phyloP scores from a whole-genome alignment of 2,797 vertebrate species.

The Phoebastria nigripes region DNA sequence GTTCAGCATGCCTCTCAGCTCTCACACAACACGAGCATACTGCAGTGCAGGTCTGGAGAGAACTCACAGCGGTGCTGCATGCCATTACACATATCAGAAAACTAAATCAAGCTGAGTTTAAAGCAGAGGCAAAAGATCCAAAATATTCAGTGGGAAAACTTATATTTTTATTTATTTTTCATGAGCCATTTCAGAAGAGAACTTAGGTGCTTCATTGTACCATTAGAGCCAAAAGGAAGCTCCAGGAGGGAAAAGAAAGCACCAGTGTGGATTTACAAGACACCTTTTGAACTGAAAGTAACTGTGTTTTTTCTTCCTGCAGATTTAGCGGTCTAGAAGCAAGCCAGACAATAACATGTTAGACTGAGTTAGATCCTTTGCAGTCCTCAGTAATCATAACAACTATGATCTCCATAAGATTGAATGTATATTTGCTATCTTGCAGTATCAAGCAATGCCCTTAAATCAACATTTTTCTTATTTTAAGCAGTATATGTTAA shows the following conservation, averaged over 20 bases:
- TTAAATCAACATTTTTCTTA: not conserved
- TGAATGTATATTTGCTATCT: not conserved
- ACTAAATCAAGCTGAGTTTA: not conserved
- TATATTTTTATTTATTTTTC: not conserved
- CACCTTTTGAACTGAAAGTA: not conserved
- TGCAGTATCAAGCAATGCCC: not conserved
- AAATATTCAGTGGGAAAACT: not conserved
- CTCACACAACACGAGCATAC: not conserved
- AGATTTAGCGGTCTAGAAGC: not conserved
- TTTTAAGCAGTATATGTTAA: not conserved
- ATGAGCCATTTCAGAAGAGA: not conserved
- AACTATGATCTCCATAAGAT: not conserved
- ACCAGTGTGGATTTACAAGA: not conserved
- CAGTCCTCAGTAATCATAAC: not conserved
- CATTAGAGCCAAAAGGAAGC: not conserved
- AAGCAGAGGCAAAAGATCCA: not conserved
- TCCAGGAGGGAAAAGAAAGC: not conserved
- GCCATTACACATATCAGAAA: not conserved
- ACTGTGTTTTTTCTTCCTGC: not conserved
- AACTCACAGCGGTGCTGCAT: not conserved
- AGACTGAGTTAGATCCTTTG: not conserved
- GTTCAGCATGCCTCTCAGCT: not conserved
- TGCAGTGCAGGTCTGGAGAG: not conserved
- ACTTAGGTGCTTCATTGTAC: not conserved
- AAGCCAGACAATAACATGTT: not conserved